phyloP scores from a whole-genome alignment of 2,797 vertebrate genomes.

The Oophaga sylvatica region DNA sequence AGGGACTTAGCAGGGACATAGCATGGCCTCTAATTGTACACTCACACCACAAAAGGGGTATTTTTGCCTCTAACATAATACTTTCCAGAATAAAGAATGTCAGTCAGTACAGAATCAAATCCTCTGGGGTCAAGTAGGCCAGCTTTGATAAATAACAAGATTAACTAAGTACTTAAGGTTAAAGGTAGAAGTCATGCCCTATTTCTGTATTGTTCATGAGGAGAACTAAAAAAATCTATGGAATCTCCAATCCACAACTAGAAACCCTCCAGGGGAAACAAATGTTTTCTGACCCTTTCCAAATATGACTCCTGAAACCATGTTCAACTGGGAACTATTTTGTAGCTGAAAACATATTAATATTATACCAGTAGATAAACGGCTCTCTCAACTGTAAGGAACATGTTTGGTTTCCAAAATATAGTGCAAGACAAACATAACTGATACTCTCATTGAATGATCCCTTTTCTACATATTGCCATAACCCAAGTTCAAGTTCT shows the following conservation, averaged over 20 bases:
- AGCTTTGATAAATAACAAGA: constrained; percentile 63
- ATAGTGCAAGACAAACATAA: background rate
- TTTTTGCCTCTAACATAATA: constrained; percentile 42
- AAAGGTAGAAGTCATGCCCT: constrained; percentile 62
- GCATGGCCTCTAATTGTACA: constrained; percentile 14
- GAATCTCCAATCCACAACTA: constrained; percentile 50
- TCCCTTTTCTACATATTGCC: constrained; percentile 13
- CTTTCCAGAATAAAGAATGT: constrained; percentile 56
- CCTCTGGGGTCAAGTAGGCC: constrained; percentile 55
- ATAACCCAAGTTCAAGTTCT: background rate
- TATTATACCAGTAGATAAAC: background rate
- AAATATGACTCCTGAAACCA: constrained; percentile 22
- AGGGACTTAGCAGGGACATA: constrained; percentile 22
- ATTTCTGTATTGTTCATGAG: constrained; percentile 57
- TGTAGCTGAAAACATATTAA: background rate
- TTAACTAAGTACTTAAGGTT: constrained; percentile 60
- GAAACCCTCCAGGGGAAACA: constrained; percentile 54
- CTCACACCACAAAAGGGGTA: constrained; percentile 35
- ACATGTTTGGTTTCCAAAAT: background rate
- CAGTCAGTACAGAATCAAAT: constrained; percentile 57
- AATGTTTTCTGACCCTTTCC: constrained; percentile 55
- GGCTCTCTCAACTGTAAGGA: background rate
- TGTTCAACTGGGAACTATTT: background rate
- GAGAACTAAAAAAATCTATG: constrained; percentile 58
- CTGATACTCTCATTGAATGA: background rate